Conservation (phyloP, 1,140 invertebrate species). For the Akabosia matsudoensis region DNA sequence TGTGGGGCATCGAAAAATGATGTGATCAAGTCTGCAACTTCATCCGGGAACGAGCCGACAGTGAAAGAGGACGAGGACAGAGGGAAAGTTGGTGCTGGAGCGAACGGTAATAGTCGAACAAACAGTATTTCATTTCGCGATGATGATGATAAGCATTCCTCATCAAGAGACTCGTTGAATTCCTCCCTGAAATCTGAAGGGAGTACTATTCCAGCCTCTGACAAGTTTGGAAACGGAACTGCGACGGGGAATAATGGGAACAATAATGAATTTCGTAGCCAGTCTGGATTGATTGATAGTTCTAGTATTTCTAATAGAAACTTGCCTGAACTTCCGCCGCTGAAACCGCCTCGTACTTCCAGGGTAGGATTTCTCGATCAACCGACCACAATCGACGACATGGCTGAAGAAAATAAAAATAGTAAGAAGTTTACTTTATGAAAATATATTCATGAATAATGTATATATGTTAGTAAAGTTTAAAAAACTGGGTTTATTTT, state of each 20-base stretch:
- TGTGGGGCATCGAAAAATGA: conserved; percentile 29
- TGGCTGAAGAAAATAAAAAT: background rate
- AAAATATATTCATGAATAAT: too few relatives aligned
- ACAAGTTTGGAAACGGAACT: conserved; percentile 10
- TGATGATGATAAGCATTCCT: background rate
- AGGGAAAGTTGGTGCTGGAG: background rate
- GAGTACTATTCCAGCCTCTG: conserved; percentile 21
- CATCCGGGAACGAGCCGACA: conserved; percentile 1
- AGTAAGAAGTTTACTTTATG: background rate
- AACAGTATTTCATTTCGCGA: background rate
- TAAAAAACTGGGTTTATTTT: conserved; percentile 3
- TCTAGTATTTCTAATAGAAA: background rate
- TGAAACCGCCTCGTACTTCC: conserved; percentile 18
- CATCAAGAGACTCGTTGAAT: conserved; percentile 10
- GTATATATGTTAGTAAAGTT: background rate
- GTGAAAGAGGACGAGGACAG: background rate
- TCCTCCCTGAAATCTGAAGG: conserved; percentile 8
- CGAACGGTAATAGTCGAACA: background rate
- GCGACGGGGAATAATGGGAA: conserved; percentile 8
- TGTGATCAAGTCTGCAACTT: conserved; percentile 21
- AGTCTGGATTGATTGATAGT: background rate
- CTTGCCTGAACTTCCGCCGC: conserved; percentile 18
- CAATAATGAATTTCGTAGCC: conserved; percentile 2
- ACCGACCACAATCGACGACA: background rate
- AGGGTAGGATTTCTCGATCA: conserved; percentile 12